Percentiles rank a stretch among this genome's conserved stretches.
phyloP scores from a whole-genome alignment of 2,797 vertebrate species.

The Pseudochaenichthys georgianus region DNA sequence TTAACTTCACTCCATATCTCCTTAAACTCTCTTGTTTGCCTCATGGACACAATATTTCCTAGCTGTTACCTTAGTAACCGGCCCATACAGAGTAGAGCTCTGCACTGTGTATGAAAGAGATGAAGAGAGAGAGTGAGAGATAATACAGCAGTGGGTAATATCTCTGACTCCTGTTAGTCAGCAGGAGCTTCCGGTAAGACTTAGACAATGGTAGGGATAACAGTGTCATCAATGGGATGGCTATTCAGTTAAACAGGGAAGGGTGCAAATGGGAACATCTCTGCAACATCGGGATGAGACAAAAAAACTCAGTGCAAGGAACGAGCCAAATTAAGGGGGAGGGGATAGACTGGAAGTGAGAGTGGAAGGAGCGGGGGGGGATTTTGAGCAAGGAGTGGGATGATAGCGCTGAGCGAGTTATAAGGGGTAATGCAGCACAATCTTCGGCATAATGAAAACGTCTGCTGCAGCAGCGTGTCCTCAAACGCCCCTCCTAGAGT shows the following conservation, averaged over 20 bases:
- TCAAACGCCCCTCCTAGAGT: slow-evolving; percentile 58
- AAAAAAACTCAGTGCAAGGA: background rate
- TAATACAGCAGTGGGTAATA: slow-evolving; percentile 42
- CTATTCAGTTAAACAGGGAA: background rate
- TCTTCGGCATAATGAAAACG: slow-evolving; percentile 49
- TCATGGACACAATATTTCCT: slow-evolving; percentile 73
- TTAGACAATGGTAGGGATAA: background rate
- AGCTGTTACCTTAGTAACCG: slow-evolving; percentile 83
- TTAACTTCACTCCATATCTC: slow-evolving; percentile 25
- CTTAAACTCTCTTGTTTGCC: slow-evolving; percentile 48
- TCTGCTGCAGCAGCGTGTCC: slow-evolving; percentile 73
- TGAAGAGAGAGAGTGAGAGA: slow-evolving; percentile 34
- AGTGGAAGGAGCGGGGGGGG: background rate
- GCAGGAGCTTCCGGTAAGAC: slow-evolving; percentile 26
- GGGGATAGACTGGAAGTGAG: too few species aligned
- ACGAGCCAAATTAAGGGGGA: slow-evolving; percentile 14
- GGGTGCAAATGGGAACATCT: slow-evolving; percentile 8
- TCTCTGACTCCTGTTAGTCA: slow-evolving; percentile 28
- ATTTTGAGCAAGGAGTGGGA: slow-evolving; percentile 20
- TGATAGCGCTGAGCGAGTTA: slow-evolving; percentile 25
- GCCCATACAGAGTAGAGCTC: slow-evolving; percentile 66
- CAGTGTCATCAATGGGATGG: background rate
- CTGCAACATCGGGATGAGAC: background rate
- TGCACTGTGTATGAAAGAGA: slow-evolving; percentile 58
- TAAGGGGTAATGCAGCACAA: slow-evolving; percentile 64